phyloP scores from a whole-genome alignment of 2,888 invertebrate genomes.

The Caenorhabditis imperialis region DNA sequence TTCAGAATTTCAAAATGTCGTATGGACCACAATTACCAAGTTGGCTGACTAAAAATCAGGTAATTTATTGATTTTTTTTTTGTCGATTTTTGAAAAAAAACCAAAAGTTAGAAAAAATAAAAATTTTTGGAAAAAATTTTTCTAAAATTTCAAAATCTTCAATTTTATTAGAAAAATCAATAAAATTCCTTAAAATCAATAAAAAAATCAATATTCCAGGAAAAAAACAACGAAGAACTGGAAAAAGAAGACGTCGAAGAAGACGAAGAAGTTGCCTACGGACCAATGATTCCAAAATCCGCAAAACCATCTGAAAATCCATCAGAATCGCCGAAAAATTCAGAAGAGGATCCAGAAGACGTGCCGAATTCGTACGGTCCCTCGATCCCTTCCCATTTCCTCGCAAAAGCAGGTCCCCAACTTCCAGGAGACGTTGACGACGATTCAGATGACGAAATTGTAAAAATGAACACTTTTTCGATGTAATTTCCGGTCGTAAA shows the following conservation, averaged over 20 bases:
- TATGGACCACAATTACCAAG: slow-evolving; percentile 40
- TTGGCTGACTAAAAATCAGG: slow-evolving; percentile 18
- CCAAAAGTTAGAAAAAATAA: not conserved
- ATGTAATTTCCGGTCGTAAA: no score
- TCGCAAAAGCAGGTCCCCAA: slow-evolving; percentile 17
- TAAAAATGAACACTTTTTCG: slow-evolving; percentile 12
- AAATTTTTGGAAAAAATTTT: not conserved
- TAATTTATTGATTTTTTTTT: not conserved
- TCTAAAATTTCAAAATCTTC: not conserved
- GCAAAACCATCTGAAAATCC: not conserved
- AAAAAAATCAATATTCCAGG: no score
- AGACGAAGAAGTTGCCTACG: slow-evolving; percentile 10
- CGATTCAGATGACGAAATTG: slow-evolving; percentile 59
- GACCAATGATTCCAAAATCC: slow-evolving; percentile 14
- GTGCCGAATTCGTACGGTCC: slow-evolving; percentile 51
- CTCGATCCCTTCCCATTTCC: slow-evolving; percentile 35
- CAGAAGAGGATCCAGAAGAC: slow-evolving; percentile 11
- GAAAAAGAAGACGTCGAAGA: not conserved
- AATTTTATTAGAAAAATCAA: not conserved
- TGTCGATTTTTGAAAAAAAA: not conserved
- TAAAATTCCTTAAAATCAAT: no score
- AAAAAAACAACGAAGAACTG: no score
- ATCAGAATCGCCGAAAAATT: not conserved
- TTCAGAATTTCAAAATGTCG: slow-evolving; percentile 38
- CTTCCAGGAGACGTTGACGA: slow-evolving; percentile 19